A percentile compares a stretch with the other conserved stretches of the same genome.
phyloP scores from a whole-genome alignment of 1,140 invertebrate genomes.

The Cydia amplana region DNA sequence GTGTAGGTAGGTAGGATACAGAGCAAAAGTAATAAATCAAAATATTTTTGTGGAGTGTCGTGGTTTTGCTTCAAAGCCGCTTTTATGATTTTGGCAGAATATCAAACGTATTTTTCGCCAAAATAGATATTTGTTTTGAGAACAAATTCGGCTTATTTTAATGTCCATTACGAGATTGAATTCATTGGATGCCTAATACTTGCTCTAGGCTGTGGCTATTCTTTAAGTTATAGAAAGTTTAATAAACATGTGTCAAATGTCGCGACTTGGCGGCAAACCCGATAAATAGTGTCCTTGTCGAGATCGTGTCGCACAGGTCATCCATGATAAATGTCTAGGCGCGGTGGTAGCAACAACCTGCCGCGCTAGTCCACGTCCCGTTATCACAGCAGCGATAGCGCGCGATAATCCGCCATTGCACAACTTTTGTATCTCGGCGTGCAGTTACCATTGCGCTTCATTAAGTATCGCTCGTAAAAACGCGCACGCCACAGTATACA shows the following conservation, averaged over 20 bases:
- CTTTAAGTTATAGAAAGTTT: neutral
- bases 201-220: too few relatives aligned
- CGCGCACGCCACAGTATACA: constrained; percentile 6
- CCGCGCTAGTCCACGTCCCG: constrained; percentile 55
- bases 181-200: too few relatives aligned
- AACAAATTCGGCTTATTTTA: neutral
- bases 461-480: constrained; percentile 56
- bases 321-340: constrained; percentile 31
- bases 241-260: neutral
- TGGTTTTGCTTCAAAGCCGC: neutral
- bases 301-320: neutral
- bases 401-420: constrained; percentile 60
- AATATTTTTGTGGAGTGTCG: neutral
- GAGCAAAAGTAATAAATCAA: neutral
- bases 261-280: neutral
- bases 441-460: constrained; percentile 57
- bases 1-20: neutral
- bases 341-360: constrained; percentile 52
- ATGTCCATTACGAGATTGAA: neutral
- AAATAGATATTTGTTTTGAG: constrained; percentile 53
- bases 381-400: constrained; percentile 64
- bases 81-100: constrained; percentile 35
- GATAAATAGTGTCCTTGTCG: neutral
- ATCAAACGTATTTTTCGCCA: constrained; percentile 38
- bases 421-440: constrained; percentile 69